These are phyloP conservation scores for Puntigrus tetrazona DNA, from an alignment of 2,113 vertebrate species.

Conservation along the genomic window DNA sequence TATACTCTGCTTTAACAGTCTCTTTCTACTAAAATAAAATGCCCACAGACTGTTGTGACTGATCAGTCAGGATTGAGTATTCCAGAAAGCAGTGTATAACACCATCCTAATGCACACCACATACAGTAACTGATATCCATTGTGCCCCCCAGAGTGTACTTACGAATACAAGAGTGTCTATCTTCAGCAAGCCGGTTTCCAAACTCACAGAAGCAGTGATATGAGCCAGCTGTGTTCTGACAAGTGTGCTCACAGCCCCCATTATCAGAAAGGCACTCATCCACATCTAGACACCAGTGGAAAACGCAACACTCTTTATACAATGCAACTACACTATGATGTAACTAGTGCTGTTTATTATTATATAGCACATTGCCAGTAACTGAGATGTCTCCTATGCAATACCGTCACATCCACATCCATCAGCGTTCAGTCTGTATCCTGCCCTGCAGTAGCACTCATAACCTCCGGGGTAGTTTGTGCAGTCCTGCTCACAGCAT, in stretches of 20 bases:
- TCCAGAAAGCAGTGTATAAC: background rate
- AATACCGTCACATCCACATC: constrained; percentile 89
- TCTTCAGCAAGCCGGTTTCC: constrained; percentile 84
- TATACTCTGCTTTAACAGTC: background rate
- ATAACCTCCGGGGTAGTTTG: constrained; percentile 91
- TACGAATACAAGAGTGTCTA: constrained; percentile 81
- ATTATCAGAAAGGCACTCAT: constrained; percentile 82
- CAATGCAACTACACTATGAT: background rate
- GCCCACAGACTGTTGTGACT: background rate
- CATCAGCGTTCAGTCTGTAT: constrained; percentile 81
- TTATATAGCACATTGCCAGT: background rate
- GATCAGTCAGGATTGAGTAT: background rate
- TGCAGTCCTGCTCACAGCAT: constrained; percentile 92
- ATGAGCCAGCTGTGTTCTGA: constrained; percentile 86
- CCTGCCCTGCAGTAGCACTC: constrained; percentile 89
- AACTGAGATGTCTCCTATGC: background rate
- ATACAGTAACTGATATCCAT: background rate
- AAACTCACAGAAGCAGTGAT: constrained; percentile 82
- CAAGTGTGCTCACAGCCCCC: constrained; percentile 86
- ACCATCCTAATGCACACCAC: background rate
- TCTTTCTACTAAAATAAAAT: background rate
- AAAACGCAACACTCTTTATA: constrained; percentile 1
- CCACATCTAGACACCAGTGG: constrained; percentile 78
- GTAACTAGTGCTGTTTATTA: background rate
- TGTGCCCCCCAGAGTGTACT: constrained; percentile 61